Percentiles rank a stretch among this genome's conserved stretches.
phyloP scores from a whole-genome alignment of 2,113 vertebrate genomes.

The Neodon shergylaensis region DNA sequence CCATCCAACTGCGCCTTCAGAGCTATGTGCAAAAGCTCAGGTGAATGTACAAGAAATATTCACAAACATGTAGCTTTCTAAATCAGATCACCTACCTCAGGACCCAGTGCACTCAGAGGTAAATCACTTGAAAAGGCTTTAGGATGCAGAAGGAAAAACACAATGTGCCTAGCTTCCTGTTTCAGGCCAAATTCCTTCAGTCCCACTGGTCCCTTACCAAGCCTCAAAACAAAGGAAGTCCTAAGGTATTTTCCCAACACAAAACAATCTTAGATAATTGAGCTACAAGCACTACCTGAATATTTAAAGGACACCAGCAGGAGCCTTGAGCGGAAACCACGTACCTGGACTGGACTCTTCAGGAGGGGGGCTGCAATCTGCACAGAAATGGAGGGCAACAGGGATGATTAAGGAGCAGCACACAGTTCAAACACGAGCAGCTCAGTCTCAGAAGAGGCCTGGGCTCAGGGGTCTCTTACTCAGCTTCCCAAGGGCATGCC shows the following conservation, averaged over 20 bases:
- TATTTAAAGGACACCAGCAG: conserved; percentile 51
- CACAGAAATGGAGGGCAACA: conserved; percentile 94
- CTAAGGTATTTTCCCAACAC: not conserved
- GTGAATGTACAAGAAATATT: not conserved
- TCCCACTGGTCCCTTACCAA: not conserved
- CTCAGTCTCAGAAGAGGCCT: conserved; percentile 81
- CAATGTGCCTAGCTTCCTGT: not conserved
- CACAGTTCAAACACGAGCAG: conserved; percentile 85
- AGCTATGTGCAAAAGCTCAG: not conserved
- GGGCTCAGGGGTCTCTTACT: conserved; percentile 70
- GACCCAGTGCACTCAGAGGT: not conserved
- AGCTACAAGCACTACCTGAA: not conserved
- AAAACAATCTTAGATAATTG: not conserved
- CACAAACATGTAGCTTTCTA: not conserved
- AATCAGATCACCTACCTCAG: not conserved
- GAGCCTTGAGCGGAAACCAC: conserved; percentile 83
- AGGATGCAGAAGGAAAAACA: not conserved
- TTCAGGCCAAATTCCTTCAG: not conserved
- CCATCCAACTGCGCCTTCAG: not conserved
- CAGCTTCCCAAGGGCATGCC: not conserved
- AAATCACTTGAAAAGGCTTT: not conserved
- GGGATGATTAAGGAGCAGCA: conserved; percentile 93
- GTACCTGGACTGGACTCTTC: conserved; percentile 97
- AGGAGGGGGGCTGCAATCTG: conserved; percentile 93
- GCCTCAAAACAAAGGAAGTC: not conserved